Conservation (phyloP, 2,797 vertebrate genomes). For the Aulostomus chinensis region DNA sequence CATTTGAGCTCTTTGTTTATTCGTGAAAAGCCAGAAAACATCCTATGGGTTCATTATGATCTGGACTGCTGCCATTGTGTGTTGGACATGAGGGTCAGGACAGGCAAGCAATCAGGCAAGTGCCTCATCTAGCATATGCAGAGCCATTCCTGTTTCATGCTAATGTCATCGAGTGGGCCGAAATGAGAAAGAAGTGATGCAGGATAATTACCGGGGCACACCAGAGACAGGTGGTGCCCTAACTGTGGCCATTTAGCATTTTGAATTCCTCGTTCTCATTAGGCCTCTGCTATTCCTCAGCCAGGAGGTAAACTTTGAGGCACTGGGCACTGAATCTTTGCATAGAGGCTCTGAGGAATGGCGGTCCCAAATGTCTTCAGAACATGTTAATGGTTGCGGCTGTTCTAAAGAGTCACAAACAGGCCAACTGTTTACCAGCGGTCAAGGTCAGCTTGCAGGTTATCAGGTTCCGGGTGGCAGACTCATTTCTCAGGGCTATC, state of each 20-base stretch:
- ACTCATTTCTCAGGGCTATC: conserved; percentile 68
- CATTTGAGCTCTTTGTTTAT: conserved; percentile 80
- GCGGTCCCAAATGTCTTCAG: conserved; percentile 31
- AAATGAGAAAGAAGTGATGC: conserved; percentile 71
- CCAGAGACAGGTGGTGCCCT: conserved; percentile 70
- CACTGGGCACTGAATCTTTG: conserved; percentile 46
- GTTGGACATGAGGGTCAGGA: conserved; percentile 68
- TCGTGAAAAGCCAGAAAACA: conserved; percentile 70
- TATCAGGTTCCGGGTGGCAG: conserved; percentile 67
- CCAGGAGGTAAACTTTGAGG: conserved; percentile 55
- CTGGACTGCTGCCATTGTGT: conserved; percentile 55
- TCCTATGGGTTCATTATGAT: conserved; percentile 75
- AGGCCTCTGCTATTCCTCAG: conserved; percentile 47
- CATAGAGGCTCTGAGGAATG: conserved; percentile 35
- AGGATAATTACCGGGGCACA: conserved; percentile 73
- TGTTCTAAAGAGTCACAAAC: conserved; percentile 72
- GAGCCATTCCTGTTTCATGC: conserved; percentile 60
- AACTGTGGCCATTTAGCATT: conserved; percentile 71
- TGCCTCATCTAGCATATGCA: conserved; percentile 53
- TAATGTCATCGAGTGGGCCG: conserved; percentile 73
- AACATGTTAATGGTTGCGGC: conserved; percentile 45
- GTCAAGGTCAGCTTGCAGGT: conserved; percentile 78
- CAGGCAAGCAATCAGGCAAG: conserved; percentile 64
- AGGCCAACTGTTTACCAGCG: conserved; percentile 74
- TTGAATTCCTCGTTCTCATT: conserved; percentile 67